Evolutionary conservation across 2,888 invertebrate genomes (phyloP).

Genomic region (Dolichopus griseipennis): DNA sequence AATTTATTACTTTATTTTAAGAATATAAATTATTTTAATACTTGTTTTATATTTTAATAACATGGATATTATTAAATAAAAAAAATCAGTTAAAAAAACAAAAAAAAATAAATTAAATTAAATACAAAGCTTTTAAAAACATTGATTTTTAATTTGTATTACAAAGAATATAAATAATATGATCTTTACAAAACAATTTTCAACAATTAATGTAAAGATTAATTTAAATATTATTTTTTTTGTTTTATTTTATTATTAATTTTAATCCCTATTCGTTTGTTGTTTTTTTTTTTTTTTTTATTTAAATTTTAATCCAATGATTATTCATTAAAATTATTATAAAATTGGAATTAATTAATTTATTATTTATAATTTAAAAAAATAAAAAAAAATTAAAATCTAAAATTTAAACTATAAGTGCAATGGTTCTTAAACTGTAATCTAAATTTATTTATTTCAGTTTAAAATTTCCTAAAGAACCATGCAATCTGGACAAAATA

Average conservation of each 20-base stretch:
- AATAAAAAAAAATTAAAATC: no score
- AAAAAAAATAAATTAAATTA: no score
- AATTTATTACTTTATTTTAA: background rate
- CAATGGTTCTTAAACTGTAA: no score
- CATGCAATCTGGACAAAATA: no score
- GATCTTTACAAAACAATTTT: background rate
- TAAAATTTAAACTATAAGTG: no score
- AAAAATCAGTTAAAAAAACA: background rate
- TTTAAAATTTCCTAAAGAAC: no score
- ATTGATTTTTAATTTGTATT: background rate
- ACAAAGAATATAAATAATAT: no score
- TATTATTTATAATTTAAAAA: no score
- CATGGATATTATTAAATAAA: background rate
- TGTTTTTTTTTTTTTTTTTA: no score
- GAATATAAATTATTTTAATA: background rate
- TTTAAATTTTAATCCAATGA: background rate
- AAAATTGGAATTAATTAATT: background rate
- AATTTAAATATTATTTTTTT: no score
- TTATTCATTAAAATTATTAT: background rate
- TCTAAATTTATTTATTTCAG: no score
- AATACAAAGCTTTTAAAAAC: background rate
- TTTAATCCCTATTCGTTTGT: background rate
- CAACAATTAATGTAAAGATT: slow-evolving; percentile 1
- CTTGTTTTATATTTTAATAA: background rate
- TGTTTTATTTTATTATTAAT: background rate